phyloP scores from a whole-genome alignment of 2,888 invertebrate genomes.

The Dasysyrphus albostriatus region DNA sequence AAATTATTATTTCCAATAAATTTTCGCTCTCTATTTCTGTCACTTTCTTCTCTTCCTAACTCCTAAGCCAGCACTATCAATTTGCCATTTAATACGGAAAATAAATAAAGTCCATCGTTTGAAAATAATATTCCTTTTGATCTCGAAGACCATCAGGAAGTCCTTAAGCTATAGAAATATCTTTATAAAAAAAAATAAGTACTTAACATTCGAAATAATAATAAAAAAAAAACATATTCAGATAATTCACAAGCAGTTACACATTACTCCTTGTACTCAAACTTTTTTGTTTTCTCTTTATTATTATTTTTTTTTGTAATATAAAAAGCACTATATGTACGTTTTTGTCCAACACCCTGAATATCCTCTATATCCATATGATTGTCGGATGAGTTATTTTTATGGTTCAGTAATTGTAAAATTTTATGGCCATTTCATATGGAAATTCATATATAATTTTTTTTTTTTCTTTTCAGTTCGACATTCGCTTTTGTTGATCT shows the following conservation, averaged over 20 bases:
- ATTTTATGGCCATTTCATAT: slow-evolving; percentile 62
- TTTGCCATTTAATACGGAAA: too few relatives aligned
- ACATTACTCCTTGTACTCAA: slow-evolving; percentile 3
- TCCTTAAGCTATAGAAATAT: slow-evolving; percentile 16
- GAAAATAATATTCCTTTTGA: too few relatives aligned
- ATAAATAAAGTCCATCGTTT: too few relatives aligned
- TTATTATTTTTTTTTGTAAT: background rate
- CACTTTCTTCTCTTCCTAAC: too few relatives aligned
- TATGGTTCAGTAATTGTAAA: slow-evolving; percentile 66
- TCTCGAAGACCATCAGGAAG: background rate
- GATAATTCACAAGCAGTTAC: slow-evolving; percentile 27
- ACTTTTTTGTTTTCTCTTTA: background rate
- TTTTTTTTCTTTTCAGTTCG: background rate
- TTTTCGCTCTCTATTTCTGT: too few relatives aligned
- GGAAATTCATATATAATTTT: slow-evolving; percentile 56
- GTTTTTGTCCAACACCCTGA: slow-evolving; percentile 1
- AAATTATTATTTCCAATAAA: too few relatives aligned
- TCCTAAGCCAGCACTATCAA: too few relatives aligned
- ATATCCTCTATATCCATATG: slow-evolving; percentile 9
- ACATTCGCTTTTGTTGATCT: slow-evolving; percentile 51
- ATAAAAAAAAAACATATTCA: slow-evolving; percentile 7
- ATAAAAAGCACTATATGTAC: slow-evolving; percentile 6
- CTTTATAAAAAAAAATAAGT: slow-evolving; percentile 4
- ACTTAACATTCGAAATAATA: slow-evolving; percentile 13
- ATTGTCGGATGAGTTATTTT: slow-evolving; percentile 65